Evolutionary conservation across 92 coral and sea anemone genomes (phyloP).

Genomic region (Epizoanthus rinbou): DNA sequence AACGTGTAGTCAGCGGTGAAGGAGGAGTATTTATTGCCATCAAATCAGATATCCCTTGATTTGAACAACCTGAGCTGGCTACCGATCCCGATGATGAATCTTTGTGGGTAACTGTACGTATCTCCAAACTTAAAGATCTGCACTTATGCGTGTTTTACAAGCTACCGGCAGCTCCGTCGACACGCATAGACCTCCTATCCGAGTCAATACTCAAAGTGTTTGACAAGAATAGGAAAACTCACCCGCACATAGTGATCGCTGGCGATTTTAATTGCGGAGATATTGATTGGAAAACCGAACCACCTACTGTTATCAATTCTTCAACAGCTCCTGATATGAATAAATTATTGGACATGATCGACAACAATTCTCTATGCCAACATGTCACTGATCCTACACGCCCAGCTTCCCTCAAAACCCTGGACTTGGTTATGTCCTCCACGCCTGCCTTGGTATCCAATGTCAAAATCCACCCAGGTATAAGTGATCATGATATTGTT

Average conservation of each 20-base stretch:
- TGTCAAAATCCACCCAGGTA: conserved; percentile 17
- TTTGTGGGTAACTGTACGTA: conserved; percentile 56
- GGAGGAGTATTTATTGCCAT: conserved; percentile 65
- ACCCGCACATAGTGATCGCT: conserved; percentile 21
- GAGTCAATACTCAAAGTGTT: conserved; percentile 11
- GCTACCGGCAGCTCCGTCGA: conserved; percentile 54
- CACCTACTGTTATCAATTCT: conserved; percentile 15
- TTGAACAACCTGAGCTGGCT: conserved; percentile 25
- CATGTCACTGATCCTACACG: conserved; percentile 25
- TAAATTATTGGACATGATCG: conserved; percentile 12
- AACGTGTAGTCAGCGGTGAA: conserved; percentile 40
- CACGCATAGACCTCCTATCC: conserved; percentile 41
- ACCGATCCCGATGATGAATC: conserved; percentile 51
- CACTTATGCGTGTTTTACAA: conserved; percentile 48
- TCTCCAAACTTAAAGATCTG: conserved; percentile 47
- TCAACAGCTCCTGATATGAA: conserved; percentile 31
- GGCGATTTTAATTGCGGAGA: background rate
- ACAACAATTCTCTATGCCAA: conserved; percentile 14
- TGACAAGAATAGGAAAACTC: conserved; percentile 26
- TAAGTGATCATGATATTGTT: conserved; percentile 24
- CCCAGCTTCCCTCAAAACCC: conserved; percentile 28
- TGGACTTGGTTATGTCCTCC: conserved; percentile 22
- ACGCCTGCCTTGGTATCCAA: conserved; percentile 13
- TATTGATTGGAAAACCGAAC: conserved; percentile 12
- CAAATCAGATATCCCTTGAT: conserved; percentile 50